Conservation (phyloP, 2,888 invertebrate species). For the Andrena fulva region DNA sequence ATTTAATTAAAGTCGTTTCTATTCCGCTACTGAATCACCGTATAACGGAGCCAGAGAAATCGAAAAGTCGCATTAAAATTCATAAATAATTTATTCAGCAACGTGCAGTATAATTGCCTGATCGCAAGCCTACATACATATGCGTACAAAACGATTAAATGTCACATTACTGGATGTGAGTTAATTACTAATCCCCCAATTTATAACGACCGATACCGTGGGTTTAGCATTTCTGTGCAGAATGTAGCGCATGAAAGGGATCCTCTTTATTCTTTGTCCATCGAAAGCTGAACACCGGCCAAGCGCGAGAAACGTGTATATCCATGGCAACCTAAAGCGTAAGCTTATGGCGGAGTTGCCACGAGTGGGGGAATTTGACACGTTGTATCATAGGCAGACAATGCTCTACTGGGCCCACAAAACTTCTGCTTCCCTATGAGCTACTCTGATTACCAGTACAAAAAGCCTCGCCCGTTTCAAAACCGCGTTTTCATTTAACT, state of each 20-base stretch:
- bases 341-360: slow-evolving; percentile 30
- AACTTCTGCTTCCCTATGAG: not conserved
- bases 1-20: no score
- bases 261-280: slow-evolving; percentile 13
- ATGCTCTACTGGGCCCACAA: not conserved
- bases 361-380: slow-evolving; percentile 27
- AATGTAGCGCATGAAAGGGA: slow-evolving; percentile 4
- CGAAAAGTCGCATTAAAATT: not conserved
- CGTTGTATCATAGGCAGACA: slow-evolving; percentile 16
- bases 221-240: slow-evolving; percentile 20
- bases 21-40: no score
- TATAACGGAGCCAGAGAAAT: no score
- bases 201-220: not conserved
- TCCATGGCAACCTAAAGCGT: slow-evolving; percentile 27
- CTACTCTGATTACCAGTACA: not conserved
- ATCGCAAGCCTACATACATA: not conserved
- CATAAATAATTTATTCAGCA: slow-evolving; percentile 1
- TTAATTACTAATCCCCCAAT: not conserved
- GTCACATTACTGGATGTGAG: not conserved
- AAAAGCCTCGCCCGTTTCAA: slow-evolving; percentile 6
- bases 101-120: not conserved
- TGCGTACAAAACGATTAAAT: slow-evolving; percentile 3
- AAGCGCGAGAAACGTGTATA: slow-evolving; percentile 11
- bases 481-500: slow-evolving; percentile 12
- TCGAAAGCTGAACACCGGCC: slow-evolving; percentile 15